Evolutionary conservation across 2,888 invertebrate species (phyloP).

Genomic region (Ophioninae sp.): DNA sequence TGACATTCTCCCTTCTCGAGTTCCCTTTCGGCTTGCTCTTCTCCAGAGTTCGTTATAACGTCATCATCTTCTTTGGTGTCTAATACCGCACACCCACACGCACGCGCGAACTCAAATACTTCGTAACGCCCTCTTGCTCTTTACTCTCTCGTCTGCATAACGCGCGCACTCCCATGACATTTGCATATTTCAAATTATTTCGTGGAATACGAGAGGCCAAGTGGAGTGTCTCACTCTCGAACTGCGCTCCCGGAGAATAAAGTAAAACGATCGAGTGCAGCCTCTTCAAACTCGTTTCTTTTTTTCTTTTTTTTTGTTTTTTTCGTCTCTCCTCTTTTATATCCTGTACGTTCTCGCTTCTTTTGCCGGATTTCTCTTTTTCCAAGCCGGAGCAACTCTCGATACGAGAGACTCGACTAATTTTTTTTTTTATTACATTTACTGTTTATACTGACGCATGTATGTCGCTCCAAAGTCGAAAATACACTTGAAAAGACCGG

Average conservation of each 20-base stretch:
- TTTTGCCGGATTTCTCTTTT: slow-evolving; percentile 27
- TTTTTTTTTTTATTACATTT: background rate
- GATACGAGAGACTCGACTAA: slow-evolving; percentile 35
- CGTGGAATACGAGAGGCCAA: slow-evolving; percentile 66
- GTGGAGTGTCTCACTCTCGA: slow-evolving; percentile 52
- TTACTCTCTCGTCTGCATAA: slow-evolving; percentile 49
- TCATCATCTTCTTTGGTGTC: slow-evolving; percentile 49
- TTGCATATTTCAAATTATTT: slow-evolving; percentile 76
- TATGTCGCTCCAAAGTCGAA: slow-evolving; percentile 1
- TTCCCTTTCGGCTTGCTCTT: slow-evolving; percentile 52
- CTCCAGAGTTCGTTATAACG: slow-evolving; percentile 36
- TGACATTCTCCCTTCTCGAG: slow-evolving; percentile 35
- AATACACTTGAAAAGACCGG: slow-evolving; percentile 2
- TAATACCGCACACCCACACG: slow-evolving; percentile 51
- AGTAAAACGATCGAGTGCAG: slow-evolving; percentile 46
- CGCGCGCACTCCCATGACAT: slow-evolving; percentile 66
- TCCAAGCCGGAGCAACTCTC: slow-evolving; percentile 1
- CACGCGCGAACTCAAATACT: slow-evolving; percentile 52
- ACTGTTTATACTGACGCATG: background rate
- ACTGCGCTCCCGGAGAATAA: slow-evolving; percentile 27
- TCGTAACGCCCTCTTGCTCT: background rate
- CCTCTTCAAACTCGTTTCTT: slow-evolving; percentile 29
- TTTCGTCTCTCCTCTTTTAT: background rate
- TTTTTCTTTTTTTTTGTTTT: background rate
- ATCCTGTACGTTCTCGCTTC: slow-evolving; percentile 3